These are phyloP conservation scores for Chalcosyrphus nemorum DNA, from an alignment of 2,888 invertebrate genomes.

Conservation along the genomic window DNA sequence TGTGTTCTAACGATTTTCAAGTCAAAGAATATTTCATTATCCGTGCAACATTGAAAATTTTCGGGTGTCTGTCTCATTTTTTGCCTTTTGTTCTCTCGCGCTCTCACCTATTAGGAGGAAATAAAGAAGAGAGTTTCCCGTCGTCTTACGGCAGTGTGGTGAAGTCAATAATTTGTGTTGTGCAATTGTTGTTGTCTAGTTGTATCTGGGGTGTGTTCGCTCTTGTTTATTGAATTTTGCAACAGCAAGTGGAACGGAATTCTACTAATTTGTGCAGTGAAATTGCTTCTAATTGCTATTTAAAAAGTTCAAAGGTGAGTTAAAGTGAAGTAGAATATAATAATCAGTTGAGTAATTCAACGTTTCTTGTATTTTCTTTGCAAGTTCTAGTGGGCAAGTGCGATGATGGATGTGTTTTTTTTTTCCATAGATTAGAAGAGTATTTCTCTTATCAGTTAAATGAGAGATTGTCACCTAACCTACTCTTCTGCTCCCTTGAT, in stretches of 20 bases:
- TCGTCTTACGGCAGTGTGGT: conserved; percentile 9
- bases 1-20: conserved; percentile 42
- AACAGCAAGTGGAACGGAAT: conserved; percentile 21
- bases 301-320: conserved; percentile 30
- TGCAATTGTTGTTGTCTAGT: conserved; percentile 55
- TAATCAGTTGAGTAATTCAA: background rate
- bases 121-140: conserved; percentile 35
- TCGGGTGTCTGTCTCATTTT: conserved; percentile 67
- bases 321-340: background rate
- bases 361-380: background rate
- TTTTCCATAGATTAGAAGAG: conserved; percentile 1
- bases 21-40: conserved; percentile 55
- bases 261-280: conserved; percentile 6
- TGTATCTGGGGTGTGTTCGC: conserved; percentile 71
- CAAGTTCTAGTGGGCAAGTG: conserved; percentile 7
- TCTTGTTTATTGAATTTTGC: conserved; percentile 72
- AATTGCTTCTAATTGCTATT: background rate
- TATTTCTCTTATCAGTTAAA: conserved; percentile 25
- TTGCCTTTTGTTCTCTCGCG: conserved; percentile 40
- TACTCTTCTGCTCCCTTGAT: conserved; percentile 12
- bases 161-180: conserved; percentile 43
- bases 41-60: conserved; percentile 71
- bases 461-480: conserved; percentile 28
- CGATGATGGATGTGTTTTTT: conserved; percentile 6
- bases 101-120: conserved; percentile 16